Evolutionary conservation across 2,797 vertebrate genomes (phyloP).

Genomic region (Adrianichthys oophorus): DNA sequence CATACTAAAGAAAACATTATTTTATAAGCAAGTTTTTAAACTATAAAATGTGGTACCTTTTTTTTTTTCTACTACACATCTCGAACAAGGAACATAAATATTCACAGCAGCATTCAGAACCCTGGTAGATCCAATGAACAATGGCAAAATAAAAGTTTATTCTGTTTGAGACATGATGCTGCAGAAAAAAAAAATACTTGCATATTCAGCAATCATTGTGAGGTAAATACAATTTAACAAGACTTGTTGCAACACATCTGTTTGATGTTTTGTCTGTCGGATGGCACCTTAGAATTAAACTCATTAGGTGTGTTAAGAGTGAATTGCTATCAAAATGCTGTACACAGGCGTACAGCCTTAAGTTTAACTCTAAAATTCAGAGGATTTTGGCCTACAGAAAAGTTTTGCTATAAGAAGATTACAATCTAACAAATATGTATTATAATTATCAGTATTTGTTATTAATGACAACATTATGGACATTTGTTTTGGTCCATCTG

Average conservation of each 20-base stretch:
- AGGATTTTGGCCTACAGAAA: constrained; percentile 10
- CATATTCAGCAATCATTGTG: constrained; percentile 28
- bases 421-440: constrained; percentile 1
- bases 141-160: background rate
- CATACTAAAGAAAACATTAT: no score
- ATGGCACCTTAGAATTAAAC: constrained; percentile 19
- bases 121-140: no score
- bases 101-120: no score
- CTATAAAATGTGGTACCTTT: no score
- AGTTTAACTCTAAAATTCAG: no score
- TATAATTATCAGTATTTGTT: no score
- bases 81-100: no score
- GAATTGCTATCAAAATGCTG: constrained; percentile 22
- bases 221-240: constrained; percentile 25
- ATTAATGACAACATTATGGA: no score
- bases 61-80: no score
- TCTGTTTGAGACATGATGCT: constrained; percentile 10
- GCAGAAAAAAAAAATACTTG: constrained; percentile 10
- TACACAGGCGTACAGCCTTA: constrained; percentile 13
- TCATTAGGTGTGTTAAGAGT: constrained; percentile 16
- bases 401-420: constrained; percentile 3
- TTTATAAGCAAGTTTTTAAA: no score
- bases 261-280: constrained; percentile 46
- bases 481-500: no score
- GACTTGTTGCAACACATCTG: constrained; percentile 20